phyloP scores from a whole-genome alignment of 1,140 invertebrate genomes.

The Drosophila oshimai region DNA sequence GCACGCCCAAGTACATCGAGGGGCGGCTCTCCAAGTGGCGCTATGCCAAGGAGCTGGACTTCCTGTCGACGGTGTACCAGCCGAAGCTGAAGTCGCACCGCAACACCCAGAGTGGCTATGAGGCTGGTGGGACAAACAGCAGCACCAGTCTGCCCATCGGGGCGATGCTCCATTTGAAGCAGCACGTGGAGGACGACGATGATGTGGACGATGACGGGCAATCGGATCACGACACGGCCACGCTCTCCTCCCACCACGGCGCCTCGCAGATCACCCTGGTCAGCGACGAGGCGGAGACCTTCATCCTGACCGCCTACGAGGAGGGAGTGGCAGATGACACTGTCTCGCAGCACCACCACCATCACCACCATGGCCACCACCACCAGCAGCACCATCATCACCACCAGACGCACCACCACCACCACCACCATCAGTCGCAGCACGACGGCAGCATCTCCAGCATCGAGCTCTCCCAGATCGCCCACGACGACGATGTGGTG shows the following conservation, averaged over 20 bases:
- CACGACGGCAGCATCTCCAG: constrained; percentile 72
- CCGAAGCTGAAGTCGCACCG: constrained; percentile 77
- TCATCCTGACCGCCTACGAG: constrained; percentile 74
- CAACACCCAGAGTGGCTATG: constrained; percentile 24
- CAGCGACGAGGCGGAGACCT: constrained; percentile 71
- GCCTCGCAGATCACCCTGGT: constrained; percentile 66
- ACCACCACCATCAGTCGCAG: constrained; percentile 57
- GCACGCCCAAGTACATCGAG: constrained; percentile 75
- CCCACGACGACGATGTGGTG: constrained; percentile 62
- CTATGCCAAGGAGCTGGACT: constrained; percentile 75
- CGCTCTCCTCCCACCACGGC: constrained; percentile 53
- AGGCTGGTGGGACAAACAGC: not conserved
- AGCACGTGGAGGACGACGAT: constrained; percentile 33
- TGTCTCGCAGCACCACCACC: constrained; percentile 50
- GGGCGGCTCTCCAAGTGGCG: constrained; percentile 77
- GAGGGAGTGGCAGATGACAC: constrained; percentile 75
- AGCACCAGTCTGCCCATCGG: constrained; percentile 29
- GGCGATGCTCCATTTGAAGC: constrained; percentile 40
- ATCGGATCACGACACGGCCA: constrained; percentile 45
- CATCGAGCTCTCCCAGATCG: constrained; percentile 70
- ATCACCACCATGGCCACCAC: constrained; percentile 37
- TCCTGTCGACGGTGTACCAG: constrained; percentile 75
- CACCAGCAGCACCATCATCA: constrained; percentile 55
- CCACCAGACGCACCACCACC: constrained; percentile 50
- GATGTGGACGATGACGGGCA: constrained; percentile 60